A percentile compares a stretch with the other conserved stretches of the same genome.
These are phyloP conservation scores for Epizoanthus scotinus DNA, from an alignment of 92 coral and sea anemone genomes.

Conservation along the genomic window DNA sequence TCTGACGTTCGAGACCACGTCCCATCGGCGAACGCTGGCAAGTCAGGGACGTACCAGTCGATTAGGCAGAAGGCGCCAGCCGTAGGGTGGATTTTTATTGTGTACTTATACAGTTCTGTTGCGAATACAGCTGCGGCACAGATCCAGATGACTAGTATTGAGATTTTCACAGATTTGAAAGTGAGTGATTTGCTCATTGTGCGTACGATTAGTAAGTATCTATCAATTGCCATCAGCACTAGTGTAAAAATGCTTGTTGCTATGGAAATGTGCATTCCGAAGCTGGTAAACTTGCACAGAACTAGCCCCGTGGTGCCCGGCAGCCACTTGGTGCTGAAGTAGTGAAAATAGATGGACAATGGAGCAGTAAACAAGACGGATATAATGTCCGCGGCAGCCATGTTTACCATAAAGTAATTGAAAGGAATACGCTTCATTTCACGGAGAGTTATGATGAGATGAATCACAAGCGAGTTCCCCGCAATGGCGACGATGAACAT, in stretches of 20 bases:
- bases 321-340: not conserved
- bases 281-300: conserved; percentile 22
- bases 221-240: conserved; percentile 24
- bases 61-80: not conserved
- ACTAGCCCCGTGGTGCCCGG: conserved; percentile 5
- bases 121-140: conserved; percentile 30
- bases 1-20: conserved; percentile 6
- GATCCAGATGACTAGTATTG: conserved; percentile 7
- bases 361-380: conserved; percentile 21
- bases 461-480: conserved; percentile 10
- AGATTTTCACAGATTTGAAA: conserved; percentile 15
- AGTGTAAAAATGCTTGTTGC: conserved; percentile 31
- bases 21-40: not conserved
- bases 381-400: conserved; percentile 38
- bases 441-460: conserved; percentile 17
- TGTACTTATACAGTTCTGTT: conserved; percentile 20
- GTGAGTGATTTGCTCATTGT: conserved; percentile 23
- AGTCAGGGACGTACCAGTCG: not conserved
- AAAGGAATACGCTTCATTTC: conserved; percentile 38
- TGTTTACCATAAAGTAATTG: conserved; percentile 28
- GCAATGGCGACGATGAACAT: conserved; percentile 6
- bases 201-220: conserved; percentile 22
- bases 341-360: not conserved
- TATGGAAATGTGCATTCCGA: conserved; percentile 35
- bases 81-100: not conserved